These are phyloP conservation scores for Sebastes paucispinis DNA, from an alignment of 2,797 vertebrate species.

Conservation along the genomic window DNA sequence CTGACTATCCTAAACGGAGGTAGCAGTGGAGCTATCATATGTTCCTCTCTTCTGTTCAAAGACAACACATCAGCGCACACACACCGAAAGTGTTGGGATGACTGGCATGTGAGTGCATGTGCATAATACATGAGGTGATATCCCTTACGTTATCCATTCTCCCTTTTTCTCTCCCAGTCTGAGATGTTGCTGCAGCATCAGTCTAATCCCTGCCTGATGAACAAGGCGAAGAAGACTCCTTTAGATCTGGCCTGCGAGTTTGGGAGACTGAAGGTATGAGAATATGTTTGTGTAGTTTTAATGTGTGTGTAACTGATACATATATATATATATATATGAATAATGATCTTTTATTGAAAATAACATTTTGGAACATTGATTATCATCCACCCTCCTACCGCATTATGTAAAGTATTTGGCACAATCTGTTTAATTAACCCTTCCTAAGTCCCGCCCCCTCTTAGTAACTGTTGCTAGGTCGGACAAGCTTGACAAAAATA, in stretches of 20 bases:
- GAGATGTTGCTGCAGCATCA: conserved; percentile 97
- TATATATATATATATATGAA: too few relatives aligned
- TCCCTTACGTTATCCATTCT: conserved; percentile 25
- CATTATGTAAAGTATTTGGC: background rate
- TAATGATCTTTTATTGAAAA: background rate
- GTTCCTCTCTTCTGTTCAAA: conserved; percentile 27
- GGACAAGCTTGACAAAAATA: too few relatives aligned
- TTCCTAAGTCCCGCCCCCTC: too few relatives aligned
- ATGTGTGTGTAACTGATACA: background rate
- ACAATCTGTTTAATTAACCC: background rate
- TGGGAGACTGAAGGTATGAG: conserved; percentile 85
- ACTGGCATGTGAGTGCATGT: conserved; percentile 12
- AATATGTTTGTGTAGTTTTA: background rate
- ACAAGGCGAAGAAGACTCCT: conserved; percentile 93
- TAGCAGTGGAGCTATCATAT: conserved; percentile 1
- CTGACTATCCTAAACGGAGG: conserved; percentile 3
- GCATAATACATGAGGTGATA: background rate
- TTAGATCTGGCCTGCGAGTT: conserved; percentile 95
- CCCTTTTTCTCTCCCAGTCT: conserved; percentile 77
- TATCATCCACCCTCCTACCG: background rate
- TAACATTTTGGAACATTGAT: background rate
- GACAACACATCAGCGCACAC: conserved; percentile 19
- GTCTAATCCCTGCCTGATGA: conserved; percentile 92
- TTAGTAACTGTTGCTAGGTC: too few relatives aligned
- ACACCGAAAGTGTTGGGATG: background rate